phyloP scores from a whole-genome alignment of 2,797 vertebrate genomes.

The Coilia nasus region DNA sequence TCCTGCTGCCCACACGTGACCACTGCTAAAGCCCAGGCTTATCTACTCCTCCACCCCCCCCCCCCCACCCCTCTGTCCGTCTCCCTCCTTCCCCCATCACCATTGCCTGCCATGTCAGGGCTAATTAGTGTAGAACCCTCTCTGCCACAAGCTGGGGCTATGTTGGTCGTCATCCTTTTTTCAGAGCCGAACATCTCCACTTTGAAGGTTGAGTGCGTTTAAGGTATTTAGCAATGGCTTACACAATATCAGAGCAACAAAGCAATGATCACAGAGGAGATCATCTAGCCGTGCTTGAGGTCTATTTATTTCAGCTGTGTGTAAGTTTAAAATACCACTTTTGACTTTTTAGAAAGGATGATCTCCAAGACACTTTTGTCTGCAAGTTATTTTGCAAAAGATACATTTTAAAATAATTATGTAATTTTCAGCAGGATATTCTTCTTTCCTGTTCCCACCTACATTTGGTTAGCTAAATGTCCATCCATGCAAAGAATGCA shows the following conservation, averaged over 20 bases:
- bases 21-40: constrained; percentile 55
- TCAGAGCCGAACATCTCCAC: constrained; percentile 17
- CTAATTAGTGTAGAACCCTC: constrained; percentile 60
- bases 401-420: too few species aligned
- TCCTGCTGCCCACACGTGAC: constrained; percentile 61
- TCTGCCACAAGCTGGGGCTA: constrained; percentile 46
- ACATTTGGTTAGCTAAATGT: not conserved
- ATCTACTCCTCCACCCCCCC: constrained; percentile 33
- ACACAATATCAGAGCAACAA: constrained; percentile 37
- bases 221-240: constrained; percentile 27
- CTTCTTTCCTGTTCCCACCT: not conserved
- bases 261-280: not conserved
- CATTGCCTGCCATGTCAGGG: constrained; percentile 48
- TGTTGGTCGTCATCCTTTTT: constrained; percentile 33
- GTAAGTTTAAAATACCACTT: too few species aligned
- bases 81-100: constrained; percentile 26
- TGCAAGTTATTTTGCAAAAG: too few species aligned
- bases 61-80: not conserved
- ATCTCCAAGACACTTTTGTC: too few species aligned
- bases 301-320: too few species aligned
- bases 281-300: not conserved
- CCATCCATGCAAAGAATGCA: not conserved
- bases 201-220: constrained; percentile 30
- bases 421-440: not conserved
- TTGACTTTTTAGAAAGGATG: too few species aligned